These are phyloP conservation scores for Caenorhabditis virilis DNA, from an alignment of 2,888 invertebrate genomes.

Conservation along the genomic window DNA sequence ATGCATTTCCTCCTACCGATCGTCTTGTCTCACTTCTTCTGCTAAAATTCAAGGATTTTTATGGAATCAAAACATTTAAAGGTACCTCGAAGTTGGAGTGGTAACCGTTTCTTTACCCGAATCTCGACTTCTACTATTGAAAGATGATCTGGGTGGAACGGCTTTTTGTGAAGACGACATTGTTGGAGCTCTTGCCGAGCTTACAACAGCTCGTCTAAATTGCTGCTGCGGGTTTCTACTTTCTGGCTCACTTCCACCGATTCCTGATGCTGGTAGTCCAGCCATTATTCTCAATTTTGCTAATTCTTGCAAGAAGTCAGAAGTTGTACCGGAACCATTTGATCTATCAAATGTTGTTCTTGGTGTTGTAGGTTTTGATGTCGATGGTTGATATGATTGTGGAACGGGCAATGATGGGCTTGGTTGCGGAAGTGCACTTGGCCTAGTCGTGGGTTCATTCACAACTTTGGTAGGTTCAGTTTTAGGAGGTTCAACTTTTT, in stretches of 20 bases:
- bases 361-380: conserved; percentile 20
- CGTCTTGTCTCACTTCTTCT: conserved; percentile 27
- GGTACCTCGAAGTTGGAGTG: conserved; percentile 16
- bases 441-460: background rate
- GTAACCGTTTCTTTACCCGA: conserved; percentile 19
- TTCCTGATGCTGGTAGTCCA: conserved; percentile 29
- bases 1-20: conserved; percentile 28
- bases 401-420: background rate
- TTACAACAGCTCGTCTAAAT: conserved; percentile 41
- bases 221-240: background rate
- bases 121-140: conserved; percentile 16
- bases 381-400: conserved; percentile 8
- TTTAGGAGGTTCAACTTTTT: background rate
- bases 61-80: conserved; percentile 1
- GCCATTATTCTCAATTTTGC: conserved; percentile 44
- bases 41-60: conserved; percentile 1
- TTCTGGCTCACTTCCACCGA: background rate
- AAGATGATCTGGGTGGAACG: conserved; percentile 3
- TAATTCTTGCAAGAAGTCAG: conserved; percentile 41
- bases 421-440: background rate
- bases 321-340: conserved; percentile 12
- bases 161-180: conserved; percentile 33
- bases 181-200: conserved; percentile 36
- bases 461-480: background rate
- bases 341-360: conserved; percentile 27